A percentile compares a stretch with the other conserved stretches of the same genome.
phyloP scores from a whole-genome alignment of 2,113 vertebrate genomes.

The Tetrax tetrax region DNA sequence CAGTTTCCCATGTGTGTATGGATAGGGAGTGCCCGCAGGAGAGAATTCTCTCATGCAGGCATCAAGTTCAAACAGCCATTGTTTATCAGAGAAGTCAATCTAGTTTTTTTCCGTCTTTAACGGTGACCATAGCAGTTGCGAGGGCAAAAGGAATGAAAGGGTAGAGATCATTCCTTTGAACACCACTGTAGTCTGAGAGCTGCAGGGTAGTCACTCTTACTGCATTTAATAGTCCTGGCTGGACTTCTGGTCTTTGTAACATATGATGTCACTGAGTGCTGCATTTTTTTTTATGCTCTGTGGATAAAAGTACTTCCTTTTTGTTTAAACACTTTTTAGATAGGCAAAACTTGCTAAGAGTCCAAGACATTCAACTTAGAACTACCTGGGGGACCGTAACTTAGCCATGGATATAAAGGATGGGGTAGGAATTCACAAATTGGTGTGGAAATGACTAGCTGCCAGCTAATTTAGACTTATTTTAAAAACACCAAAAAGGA shows the following conservation, averaged over 20 bases:
- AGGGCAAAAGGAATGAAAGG: background rate
- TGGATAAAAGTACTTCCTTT: background rate
- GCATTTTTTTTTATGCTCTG: background rate
- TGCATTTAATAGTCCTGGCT: background rate
- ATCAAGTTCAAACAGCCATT: background rate
- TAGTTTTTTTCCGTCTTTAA: background rate
- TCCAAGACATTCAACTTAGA: background rate
- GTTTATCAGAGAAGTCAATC: background rate
- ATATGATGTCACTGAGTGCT: background rate
- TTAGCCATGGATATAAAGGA: background rate
- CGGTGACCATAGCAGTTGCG: background rate
- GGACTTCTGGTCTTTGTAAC: background rate
- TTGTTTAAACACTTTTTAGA: background rate
- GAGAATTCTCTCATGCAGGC: background rate
- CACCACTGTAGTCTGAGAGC: background rate
- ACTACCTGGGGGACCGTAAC: background rate
- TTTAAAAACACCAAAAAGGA: background rate
- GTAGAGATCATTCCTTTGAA: background rate
- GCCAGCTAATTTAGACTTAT: background rate
- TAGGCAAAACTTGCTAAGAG: background rate
- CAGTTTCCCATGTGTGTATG: background rate
- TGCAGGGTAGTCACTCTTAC: background rate
- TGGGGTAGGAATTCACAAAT: background rate
- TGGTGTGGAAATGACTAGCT: background rate
- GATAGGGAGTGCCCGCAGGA: background rate